Evolutionary conservation across 2,797 vertebrate species (phyloP).

Genomic region (Sebastes oblongus): DNA sequence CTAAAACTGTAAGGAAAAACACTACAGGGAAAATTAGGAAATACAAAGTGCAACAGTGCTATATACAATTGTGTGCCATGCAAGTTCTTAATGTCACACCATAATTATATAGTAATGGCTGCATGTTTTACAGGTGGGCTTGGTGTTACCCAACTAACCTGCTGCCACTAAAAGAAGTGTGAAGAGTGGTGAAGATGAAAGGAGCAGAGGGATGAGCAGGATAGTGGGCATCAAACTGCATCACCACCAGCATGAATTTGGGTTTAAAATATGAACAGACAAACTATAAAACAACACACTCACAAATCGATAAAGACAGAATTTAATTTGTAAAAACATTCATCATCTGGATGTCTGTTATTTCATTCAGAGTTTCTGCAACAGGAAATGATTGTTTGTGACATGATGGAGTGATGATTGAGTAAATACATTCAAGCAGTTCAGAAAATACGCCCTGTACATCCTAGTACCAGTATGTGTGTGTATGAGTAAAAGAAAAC

Average conservation of each 20-base stretch:
- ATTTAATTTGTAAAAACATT: conserved; percentile 27
- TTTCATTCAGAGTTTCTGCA: neutral
- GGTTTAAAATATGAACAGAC: neutral
- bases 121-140: conserved; percentile 64
- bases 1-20: neutral
- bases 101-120: neutral
- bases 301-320: neutral
- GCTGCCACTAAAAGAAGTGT: neutral
- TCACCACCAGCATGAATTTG: neutral
- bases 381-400: conserved; percentile 11
- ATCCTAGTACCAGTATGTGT: neutral
- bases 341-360: conserved; percentile 21
- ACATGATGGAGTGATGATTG: neutral
- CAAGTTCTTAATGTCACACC: neutral
- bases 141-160: conserved; percentile 66
- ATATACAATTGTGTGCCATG: neutral
- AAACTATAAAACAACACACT: neutral
- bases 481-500: neutral
- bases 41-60: neutral
- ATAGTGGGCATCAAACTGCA: conserved; percentile 1
- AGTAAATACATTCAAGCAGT: neutral
- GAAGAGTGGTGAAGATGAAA: neutral
- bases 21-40: neutral
- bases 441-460: neutral
- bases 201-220: neutral